phyloP scores from a whole-genome alignment of 2,888 invertebrate genomes.

The Pseudococcus viburni region DNA sequence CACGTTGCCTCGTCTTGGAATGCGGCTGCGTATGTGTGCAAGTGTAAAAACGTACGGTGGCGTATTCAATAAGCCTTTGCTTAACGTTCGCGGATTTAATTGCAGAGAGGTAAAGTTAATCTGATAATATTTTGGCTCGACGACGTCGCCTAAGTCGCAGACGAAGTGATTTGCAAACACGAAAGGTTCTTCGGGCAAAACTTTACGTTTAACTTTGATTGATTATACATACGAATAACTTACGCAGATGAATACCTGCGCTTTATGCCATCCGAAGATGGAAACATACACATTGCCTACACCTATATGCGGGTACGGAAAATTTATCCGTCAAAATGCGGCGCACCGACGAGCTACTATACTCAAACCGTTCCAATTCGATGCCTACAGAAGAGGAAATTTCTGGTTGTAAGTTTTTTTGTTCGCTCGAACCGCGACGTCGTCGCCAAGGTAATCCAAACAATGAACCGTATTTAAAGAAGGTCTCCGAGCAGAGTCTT shows the following conservation, averaged over 20 bases:
- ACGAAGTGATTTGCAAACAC: conserved; percentile 28
- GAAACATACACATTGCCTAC: background rate
- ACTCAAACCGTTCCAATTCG: conserved; percentile 19
- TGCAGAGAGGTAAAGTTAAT: conserved; percentile 30
- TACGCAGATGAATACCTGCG: background rate
- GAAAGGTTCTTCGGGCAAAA: conserved; percentile 30
- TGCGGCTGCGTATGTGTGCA: background rate
- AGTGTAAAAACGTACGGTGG: background rate
- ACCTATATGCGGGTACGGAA: background rate
- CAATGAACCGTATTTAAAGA: conserved; percentile 33
- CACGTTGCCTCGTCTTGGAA: background rate
- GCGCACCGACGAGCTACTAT: background rate
- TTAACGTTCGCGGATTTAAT: background rate
- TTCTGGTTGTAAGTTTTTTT: conserved; percentile 5
- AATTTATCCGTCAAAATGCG: conserved; percentile 32
- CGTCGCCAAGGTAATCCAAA: conserved; percentile 49
- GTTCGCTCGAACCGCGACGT: background rate
- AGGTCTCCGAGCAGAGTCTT: background rate
- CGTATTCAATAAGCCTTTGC: conserved; percentile 11
- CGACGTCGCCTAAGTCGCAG: conserved; percentile 8
- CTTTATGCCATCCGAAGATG: background rate
- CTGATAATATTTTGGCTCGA: conserved; percentile 36
- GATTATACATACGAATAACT: conserved; percentile 34
- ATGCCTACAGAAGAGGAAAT: conserved; percentile 13
- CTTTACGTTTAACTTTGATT: conserved; percentile 47